These are phyloP conservation scores for Corapipo altera DNA, from an alignment of 2,113 vertebrate genomes.

Conservation along the genomic window DNA sequence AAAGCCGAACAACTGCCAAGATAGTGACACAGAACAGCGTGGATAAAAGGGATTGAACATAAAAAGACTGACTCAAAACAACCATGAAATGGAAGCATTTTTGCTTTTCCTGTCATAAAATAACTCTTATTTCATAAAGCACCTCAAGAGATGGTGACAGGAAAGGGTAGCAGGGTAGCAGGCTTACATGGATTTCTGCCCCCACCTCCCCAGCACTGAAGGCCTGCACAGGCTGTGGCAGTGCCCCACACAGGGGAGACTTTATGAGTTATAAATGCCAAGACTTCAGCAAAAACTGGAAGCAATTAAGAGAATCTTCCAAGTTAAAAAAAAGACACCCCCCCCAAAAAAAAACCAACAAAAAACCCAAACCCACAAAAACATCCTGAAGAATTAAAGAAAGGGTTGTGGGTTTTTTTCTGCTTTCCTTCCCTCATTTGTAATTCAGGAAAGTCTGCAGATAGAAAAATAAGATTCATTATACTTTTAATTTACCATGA, in stretches of 20 bases:
- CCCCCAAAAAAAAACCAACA: background rate
- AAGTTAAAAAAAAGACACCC: background rate
- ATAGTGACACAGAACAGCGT: constrained; percentile 43
- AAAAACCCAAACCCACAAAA: background rate
- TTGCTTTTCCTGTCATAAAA: constrained; percentile 45
- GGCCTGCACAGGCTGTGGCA: background rate
- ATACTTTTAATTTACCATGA: background rate
- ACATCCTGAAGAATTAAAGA: background rate
- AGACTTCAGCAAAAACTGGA: constrained; percentile 1
- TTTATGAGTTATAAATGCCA: background rate
- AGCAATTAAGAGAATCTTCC: background rate
- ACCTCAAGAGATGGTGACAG: constrained; percentile 28
- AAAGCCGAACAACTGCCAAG: constrained; percentile 49
- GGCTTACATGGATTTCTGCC: background rate
- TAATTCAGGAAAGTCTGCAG: background rate
- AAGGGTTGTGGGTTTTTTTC: background rate
- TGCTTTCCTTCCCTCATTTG: background rate
- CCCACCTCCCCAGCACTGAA: background rate
- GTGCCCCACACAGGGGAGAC: background rate
- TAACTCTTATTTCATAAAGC: constrained; percentile 16
- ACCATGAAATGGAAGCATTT: constrained; percentile 48
- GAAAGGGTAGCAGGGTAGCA: background rate
- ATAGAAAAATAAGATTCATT: background rate
- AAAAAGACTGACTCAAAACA: constrained; percentile 60
- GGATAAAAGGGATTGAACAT: constrained; percentile 59